Conservation (phyloP, 2,888 invertebrate genomes). For the Drosophila melanocephala region DNA sequence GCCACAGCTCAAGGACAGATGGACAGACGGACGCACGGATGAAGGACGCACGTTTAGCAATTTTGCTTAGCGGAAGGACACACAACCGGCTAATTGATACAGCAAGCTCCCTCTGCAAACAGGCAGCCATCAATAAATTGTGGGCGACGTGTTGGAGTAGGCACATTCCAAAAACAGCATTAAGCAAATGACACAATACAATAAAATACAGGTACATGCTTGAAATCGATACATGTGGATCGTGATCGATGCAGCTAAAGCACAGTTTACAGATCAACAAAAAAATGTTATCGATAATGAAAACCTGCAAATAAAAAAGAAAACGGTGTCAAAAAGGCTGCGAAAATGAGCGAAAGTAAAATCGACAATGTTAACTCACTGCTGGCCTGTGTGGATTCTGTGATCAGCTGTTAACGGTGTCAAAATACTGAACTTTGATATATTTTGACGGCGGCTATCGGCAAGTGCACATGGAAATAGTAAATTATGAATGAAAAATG, state of each 20-base stretch:
- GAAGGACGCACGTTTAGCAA: conserved; percentile 61
- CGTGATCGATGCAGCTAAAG: background rate
- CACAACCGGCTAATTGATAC: conserved; percentile 57
- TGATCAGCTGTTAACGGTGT: background rate
- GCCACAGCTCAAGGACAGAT: conserved; percentile 38
- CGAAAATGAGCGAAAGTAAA: background rate
- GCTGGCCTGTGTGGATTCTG: background rate
- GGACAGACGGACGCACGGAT: background rate
- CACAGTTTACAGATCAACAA: background rate
- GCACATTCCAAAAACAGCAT: background rate
- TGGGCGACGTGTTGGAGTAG: background rate
- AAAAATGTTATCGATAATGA: background rate
- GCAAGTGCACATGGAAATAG: too few relatives aligned
- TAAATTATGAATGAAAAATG: too few relatives aligned
- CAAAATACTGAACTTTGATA: background rate
- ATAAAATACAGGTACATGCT: background rate
- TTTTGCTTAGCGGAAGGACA: conserved; percentile 57
- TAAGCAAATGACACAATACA: background rate
- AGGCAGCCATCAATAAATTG: conserved; percentile 13
- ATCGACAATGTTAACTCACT: background rate
- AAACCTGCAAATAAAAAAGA: background rate
- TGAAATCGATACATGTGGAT: background rate
- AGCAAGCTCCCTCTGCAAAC: conserved; percentile 1
- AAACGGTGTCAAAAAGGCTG: background rate
- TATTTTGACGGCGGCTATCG: background rate